These are phyloP conservation scores for Thymelicus acteon DNA, from an alignment of 2,888 invertebrate species.

Conservation along the genomic window DNA sequence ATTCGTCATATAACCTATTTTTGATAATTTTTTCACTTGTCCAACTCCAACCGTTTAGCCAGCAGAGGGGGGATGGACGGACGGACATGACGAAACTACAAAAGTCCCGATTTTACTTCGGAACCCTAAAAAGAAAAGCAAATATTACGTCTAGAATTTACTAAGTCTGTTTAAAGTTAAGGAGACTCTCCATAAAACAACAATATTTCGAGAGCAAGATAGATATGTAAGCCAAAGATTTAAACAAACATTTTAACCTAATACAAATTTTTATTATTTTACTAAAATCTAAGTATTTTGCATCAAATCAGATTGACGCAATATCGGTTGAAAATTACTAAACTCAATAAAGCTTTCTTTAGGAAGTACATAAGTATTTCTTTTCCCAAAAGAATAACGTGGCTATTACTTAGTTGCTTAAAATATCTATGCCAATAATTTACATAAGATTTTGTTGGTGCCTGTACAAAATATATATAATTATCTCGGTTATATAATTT, in stretches of 20 bases:
- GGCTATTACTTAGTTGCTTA: conserved; percentile 56
- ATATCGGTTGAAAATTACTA: conserved; percentile 46
- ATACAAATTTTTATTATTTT: conserved; percentile 18
- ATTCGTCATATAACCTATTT: too few species aligned
- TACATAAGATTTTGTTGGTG: conserved; percentile 61
- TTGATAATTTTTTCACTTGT: too few species aligned
- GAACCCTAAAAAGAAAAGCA: conserved; percentile 1
- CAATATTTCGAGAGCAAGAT: conserved; percentile 20
- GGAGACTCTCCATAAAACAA: conserved; percentile 21
- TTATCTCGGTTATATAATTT: conserved; percentile 52
- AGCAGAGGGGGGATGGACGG: too few species aligned
- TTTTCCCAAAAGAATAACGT: conserved; percentile 83
- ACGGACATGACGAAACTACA: too few species aligned
- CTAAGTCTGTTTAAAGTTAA: conserved; percentile 11
- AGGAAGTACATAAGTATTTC: conserved; percentile 75
- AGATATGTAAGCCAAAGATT: conserved; percentile 32
- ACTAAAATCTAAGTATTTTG: conserved; percentile 28
- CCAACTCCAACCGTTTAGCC: too few species aligned
- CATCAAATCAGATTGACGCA: conserved; percentile 39
- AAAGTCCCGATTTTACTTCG: too few species aligned
- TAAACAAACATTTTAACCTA: conserved; percentile 16
- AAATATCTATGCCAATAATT: conserved; percentile 61
- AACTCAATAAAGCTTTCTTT: conserved; percentile 63
- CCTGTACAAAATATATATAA: conserved; percentile 53
- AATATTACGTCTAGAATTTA: not conserved